Evolutionary conservation across 2,888 invertebrate species (phyloP), one percentile per base, ranked within the genome.

Genomic region (Leptopterna dolabrata): DNA sequence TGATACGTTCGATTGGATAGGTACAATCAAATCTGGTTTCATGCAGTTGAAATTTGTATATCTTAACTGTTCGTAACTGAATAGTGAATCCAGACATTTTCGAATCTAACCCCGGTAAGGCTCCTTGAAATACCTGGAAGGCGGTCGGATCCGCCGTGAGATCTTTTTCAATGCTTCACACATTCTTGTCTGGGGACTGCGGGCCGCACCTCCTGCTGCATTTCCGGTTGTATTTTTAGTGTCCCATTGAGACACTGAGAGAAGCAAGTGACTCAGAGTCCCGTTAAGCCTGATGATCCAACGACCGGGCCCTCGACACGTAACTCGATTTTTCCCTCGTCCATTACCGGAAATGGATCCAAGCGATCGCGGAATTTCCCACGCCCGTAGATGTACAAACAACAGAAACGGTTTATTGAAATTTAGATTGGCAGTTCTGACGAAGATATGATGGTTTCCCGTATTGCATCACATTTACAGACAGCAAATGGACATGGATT

Each of bases 171-270:
- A 63, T 63, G 63, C 63, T 27, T 27, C 63, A 63, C 63, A 63
- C 63, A 63, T 63, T 63, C 63, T 63, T 63, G 63, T 63, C 63
- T 63, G 63, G 63, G 63, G 63, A 63, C 63, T 2, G 27, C 24
- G 36, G 55, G 24, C 63, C 63, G 63, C 63, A 19, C 47, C 47
- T 47, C 63, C 63, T 63, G 24, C 63, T 24, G 63, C 63, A 63
- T 63, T 63, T 63, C 63, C 63, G 63, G 63, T 63, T 63, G 63
- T 63, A 63, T 63, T 63, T 51, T 63, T 63, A 63, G 63, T 63
- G 27, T 63, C 63, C 63, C 63, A 63, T 63, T 63, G 63, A 63
- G 63, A 63, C 63, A 63, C 24, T 24, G 24, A 63, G 63, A 63
- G 63, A 7, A 63, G 63, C 63, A 63, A 63, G 63, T 63, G 63